Base-by-base conservation (phyloP, 1,140 invertebrate species). In the Battus philenor region DNA sequence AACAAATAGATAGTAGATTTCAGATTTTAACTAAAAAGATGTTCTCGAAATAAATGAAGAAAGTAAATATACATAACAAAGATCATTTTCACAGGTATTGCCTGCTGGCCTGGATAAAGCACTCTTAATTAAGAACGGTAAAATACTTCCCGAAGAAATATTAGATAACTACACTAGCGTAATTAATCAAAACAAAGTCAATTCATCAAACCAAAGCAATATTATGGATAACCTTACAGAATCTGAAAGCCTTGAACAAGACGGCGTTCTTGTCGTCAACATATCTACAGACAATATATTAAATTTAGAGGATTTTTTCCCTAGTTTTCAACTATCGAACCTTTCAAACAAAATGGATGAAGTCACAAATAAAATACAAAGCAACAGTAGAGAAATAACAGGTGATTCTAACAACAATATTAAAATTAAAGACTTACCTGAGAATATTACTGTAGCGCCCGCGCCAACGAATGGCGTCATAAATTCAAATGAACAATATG, bases 341-440 rank as follows among this genome's bases (percentile, higher is more conserved):
- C 44, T 59, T 34, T 71, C 74, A 7, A 73, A 68, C 24, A 80
- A 75, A 73, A 67, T 76, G 47, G 83, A 87, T 33, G 86, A 87
- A 58, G 77, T 76, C 1, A 78, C 71, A 17, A 83, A 84, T 22
- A 87, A 87, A 62, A 86, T 87, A 30, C 86, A 88, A 58, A 87
- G 85, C 46, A 87, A 87, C 29, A 87, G 78, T 49, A 50, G 84
- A 43, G 86, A 87, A 67, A 87, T 87, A 18, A 81, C 80, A 24
- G 86, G 82, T 15, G 83, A 84, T 54, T 68, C 64, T 22, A 83
- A 86, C 41, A 78, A 83, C 43, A 86, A 84, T 55, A 56, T 83
- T n/a, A 83, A 83, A 59, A 62, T 73, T 16, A 86, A 82, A 66
- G 74, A 71, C 30, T 39, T 76, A 26, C 68, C 68, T 22, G 80